These are phyloP conservation scores for Cinclus mexicanus DNA, from an alignment of 2,113 vertebrate genomes.

Conservation along the genomic window DNA sequence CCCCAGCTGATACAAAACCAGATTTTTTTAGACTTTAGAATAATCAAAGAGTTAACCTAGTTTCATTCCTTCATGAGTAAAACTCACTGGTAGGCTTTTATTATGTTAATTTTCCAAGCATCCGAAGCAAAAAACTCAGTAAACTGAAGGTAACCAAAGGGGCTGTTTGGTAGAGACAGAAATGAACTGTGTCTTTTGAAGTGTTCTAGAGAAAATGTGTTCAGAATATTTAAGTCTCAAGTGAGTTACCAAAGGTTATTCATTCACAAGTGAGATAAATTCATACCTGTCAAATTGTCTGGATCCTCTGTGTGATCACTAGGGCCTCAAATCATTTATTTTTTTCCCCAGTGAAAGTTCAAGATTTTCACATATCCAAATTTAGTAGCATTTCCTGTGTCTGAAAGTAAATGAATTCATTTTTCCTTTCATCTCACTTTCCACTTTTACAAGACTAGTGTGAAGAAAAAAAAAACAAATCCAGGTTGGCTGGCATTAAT, in stretches of 20 bases:
- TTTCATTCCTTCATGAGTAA: constrained; percentile 55
- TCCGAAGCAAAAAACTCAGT: constrained; percentile 67
- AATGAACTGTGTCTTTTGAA: constrained; percentile 79
- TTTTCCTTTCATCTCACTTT: constrained; percentile 71
- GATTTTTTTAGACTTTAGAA: constrained; percentile 37
- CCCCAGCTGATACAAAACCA: constrained; percentile 21
- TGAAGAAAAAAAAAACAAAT: background rate
- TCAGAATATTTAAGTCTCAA: constrained; percentile 80
- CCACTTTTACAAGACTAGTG: background rate
- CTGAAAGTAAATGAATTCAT: constrained; percentile 71
- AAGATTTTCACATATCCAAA: constrained; percentile 75
- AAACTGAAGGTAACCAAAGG: constrained; percentile 71
- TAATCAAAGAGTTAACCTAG: constrained; percentile 74
- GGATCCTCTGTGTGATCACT: constrained; percentile 78
- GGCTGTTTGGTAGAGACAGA: constrained; percentile 72
- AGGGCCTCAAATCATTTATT: constrained; percentile 78
- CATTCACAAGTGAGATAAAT: constrained; percentile 84
- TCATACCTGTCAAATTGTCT: constrained; percentile 82
- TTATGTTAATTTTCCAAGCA: constrained; percentile 76
- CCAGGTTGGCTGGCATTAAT: background rate
- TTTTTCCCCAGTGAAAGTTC: constrained; percentile 74
- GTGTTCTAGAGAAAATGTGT: constrained; percentile 80
- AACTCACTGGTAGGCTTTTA: constrained; percentile 68
- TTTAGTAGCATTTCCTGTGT: constrained; percentile 73
- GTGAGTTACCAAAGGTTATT: constrained; percentile 82